Evolutionary conservation across 2,797 vertebrate species (phyloP).

Genomic region (Neoniphon sammara): DNA sequence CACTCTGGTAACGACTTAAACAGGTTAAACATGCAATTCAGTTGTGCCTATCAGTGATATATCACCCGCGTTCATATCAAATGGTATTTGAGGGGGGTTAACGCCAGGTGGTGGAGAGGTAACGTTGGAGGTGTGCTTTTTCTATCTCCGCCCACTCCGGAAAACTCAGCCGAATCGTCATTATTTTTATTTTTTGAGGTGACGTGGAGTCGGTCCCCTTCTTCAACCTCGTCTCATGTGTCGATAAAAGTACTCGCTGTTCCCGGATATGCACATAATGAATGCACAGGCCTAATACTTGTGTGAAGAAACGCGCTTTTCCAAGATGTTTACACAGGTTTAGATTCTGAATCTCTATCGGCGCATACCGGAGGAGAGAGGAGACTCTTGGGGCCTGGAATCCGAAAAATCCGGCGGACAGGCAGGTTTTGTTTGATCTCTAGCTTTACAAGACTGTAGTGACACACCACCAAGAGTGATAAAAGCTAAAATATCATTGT

Average conservation of each 20-base stretch:
- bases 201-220: conserved; percentile 80
- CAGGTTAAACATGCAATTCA: background rate
- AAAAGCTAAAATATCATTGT: background rate
- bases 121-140: conserved; percentile 31
- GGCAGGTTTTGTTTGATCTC: conserved; percentile 68
- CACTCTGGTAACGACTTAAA: background rate
- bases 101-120: background rate
- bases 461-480: conserved; percentile 30
- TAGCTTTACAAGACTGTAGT: conserved; percentile 33
- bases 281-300: background rate
- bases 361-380: conserved; percentile 46
- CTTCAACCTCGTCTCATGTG: conserved; percentile 26
- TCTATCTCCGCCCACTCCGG: conserved; percentile 80
- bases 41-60: background rate
- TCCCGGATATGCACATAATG: conserved; percentile 31
- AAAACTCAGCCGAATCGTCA: conserved; percentile 69
- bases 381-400: conserved; percentile 68
- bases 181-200: conserved; percentile 81
- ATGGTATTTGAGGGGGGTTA: background rate
- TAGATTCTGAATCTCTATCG: conserved; percentile 44
- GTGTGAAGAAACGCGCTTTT: background rate
- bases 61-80: background rate
- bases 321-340: conserved; percentile 53
- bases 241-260: conserved; percentile 52
- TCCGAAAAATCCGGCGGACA: conserved; percentile 49